phyloP scores from a whole-genome alignment of 2,113 vertebrate species.

The Python bivittatus region DNA sequence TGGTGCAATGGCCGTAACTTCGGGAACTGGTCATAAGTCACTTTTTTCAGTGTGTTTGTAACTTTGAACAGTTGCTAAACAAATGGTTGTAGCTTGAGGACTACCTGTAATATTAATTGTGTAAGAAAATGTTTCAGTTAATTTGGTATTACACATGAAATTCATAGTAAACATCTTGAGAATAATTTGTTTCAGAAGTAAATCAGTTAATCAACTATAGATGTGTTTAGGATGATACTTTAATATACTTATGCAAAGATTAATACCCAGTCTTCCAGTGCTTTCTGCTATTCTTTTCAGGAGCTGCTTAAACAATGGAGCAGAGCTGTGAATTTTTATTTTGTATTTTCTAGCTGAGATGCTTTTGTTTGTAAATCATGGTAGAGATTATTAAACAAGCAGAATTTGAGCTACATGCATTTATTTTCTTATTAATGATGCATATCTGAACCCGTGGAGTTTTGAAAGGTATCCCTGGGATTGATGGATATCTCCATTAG shows the following conservation, averaged over 20 bases:
- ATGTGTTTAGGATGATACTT: too few species aligned
- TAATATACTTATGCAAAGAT: neutral
- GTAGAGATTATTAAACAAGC: neutral
- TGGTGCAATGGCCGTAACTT: too few species aligned
- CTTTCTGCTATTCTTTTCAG: accelerated
- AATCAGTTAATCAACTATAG: too few species aligned
- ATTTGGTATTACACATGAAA: neutral
- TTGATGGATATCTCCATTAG: neutral
- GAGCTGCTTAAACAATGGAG: neutral
- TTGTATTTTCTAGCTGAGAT: neutral
- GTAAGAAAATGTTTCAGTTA: neutral
- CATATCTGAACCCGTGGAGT: accelerated
- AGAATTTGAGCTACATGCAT: neutral
- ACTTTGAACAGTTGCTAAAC: too few species aligned
- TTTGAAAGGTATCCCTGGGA: neutral
- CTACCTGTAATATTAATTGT: neutral
- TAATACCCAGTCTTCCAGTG: neutral
- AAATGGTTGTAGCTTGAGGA: too few species aligned
- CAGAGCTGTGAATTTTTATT: neutral
- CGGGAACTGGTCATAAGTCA: too few species aligned
- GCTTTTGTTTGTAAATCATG: neutral
- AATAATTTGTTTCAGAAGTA: neutral
- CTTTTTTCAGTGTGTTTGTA: too few species aligned
- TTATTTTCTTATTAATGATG: neutral
- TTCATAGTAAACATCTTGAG: neutral